phyloP scores from a whole-genome alignment of 2,888 invertebrate species.

The Nemotelus nigrinus region DNA sequence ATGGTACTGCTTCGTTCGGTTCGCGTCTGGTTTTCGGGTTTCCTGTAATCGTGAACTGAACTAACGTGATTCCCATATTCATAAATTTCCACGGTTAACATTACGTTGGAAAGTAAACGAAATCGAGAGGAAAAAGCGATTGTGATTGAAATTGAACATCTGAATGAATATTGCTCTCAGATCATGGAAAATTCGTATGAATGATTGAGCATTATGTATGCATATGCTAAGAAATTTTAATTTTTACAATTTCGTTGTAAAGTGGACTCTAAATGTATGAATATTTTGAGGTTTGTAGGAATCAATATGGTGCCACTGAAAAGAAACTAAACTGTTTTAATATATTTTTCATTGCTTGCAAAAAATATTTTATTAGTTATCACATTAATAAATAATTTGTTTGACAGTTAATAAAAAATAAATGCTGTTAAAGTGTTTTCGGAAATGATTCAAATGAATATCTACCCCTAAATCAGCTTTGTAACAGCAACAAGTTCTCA shows the following conservation, averaged over 20 bases:
- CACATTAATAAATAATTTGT: too few species aligned
- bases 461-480: not conserved
- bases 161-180: not conserved
- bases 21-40: not conserved
- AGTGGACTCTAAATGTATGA: too few species aligned
- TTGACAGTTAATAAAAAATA: too few species aligned
- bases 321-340: too few species aligned
- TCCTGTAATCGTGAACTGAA: not conserved
- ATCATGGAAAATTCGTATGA: not conserved
- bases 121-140: not conserved
- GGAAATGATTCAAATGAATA: too few species aligned
- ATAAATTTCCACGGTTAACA: not conserved
- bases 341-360: too few species aligned
- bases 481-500: not conserved
- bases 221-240: too few species aligned
- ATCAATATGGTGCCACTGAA: too few species aligned
- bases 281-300: too few species aligned
- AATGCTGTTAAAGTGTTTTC: too few species aligned
- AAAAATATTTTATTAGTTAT: too few species aligned
- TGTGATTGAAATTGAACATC: not conserved
- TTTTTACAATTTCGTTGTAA: too few species aligned
- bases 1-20: constrained; percentile 1
- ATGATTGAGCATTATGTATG: constrained; percentile 1
- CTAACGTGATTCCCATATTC: not conserved
- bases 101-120: not conserved